Base-by-base conservation (phyloP, 2,797 vertebrate genomes). In the Scarus forsteni region DNA sequence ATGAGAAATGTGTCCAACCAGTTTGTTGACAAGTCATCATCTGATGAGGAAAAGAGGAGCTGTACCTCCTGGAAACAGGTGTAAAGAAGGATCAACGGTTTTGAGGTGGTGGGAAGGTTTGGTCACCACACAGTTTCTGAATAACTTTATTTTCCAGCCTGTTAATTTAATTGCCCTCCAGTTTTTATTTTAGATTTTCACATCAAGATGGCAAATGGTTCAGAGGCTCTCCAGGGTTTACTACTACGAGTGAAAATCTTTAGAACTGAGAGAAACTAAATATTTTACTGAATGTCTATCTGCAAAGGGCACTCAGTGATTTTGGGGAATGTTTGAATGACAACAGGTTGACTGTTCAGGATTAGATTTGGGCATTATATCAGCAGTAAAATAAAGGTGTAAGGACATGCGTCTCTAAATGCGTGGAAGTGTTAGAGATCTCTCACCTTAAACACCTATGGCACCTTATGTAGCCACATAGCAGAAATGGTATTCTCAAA, bases 221-320 rank as follows among this genome's bases (percentile, higher is more conserved):
- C 92, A 85, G 91, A 93, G 92, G 83, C 94, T 94, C 92, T 92
- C 89, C 92, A 94, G 92, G 93, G 92, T 89, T 90, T 90, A 86
- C 52, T 54, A 60, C 16, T 52, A 67, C 82, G 51, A 82, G 36
- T 75, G 54, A 74, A 76, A 80, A 70, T 42, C 64, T 70, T 66
- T 46, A 70, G 13, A 4, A 54, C 59, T 27, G 15, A 62, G 16
- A 61, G 34, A 82, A 76, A 49, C 43, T 35, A 66, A 66, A 78
- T 62, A 68, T 58, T 44, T 27, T 51, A 77, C 62, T 85, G 62
- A 83, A 80, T 80, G 79, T 76, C 45, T 80, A 83, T 84, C 66
- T 70, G 16, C 71, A 19, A 58, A 60, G 18, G 65, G n/a, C 52
- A 36, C 48, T 60, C 45, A 50, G 15, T 38, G 69, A 5, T 52